Evolutionary conservation across 37 sponge, comb jelly and placozoan species (phyloP), one percentile per base, ranked within the genome.

Genomic region (Mnemiopsis leidyi): DNA sequence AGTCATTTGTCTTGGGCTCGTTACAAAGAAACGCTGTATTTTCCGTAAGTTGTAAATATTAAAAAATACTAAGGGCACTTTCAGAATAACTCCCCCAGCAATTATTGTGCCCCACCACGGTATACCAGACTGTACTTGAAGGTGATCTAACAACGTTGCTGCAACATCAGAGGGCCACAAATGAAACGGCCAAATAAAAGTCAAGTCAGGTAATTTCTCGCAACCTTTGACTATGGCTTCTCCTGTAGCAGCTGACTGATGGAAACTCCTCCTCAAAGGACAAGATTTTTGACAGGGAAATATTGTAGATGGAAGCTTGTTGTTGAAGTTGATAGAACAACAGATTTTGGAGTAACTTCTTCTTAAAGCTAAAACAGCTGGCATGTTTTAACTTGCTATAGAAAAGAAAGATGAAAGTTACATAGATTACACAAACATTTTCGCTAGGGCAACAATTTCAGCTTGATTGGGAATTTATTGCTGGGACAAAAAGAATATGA

Each of bases 111-210:
- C 5, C 90, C 90, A 85, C 90, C 90, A 85, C 1, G 90, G 90
- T 5, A 85, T 23, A 28, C 90, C 90, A 40, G 36, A 32, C 24
- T 0, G 5, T 0, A 28, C 3, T 39, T 85, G 90, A 39, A 85
- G 7, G 16, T 38, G 13, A 25, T 85, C 35, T 40, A 85, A 38
- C 26, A 38, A 85, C 0, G 39, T 85, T 37, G 90, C 90, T 32
- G 35, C 30, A 32, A 85, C 25, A 25, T 85, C 90, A n/a, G 90
- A 85, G 40, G 90, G 90, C 90, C 90, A 85, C 21, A 39, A n/a
- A 37, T 85, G 90, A 38, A 85, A 85, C 1, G 90, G 90, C 90
- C 90, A 85, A 0, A 85, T 40, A 3, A 40, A n/a, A 16, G 90
- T 85, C 29, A 85, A 33, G 2, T 85, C 90, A 25, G 90, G 90